Base-by-base conservation (phyloP, 2,113 vertebrate species). In the Salvelinus alpinus region DNA sequence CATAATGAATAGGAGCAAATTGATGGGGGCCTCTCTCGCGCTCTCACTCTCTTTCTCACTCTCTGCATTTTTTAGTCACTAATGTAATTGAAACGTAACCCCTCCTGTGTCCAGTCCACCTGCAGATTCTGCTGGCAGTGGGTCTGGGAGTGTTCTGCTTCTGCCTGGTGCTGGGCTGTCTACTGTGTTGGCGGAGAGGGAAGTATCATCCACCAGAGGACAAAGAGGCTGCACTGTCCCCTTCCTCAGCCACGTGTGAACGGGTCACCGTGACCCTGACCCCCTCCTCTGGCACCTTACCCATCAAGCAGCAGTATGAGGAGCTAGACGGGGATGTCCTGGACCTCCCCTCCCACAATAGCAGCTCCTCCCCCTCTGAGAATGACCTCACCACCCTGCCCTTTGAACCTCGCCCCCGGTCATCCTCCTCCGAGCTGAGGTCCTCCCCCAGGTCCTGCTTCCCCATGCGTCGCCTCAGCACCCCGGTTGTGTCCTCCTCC, bases 141-240 rank as follows among this genome's bases (percentile, higher is more conserved):
- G 93, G 91, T 25, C 88, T 94, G 77, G 91, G 92, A 3, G 74
- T 95, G 20, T 84, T 95, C 74, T 95, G 91, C 86, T 94, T 94
- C 90, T 91, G 89, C 57, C 78, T 93, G 70, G 89, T 95, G 64
- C 87, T 95, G 6, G 88, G 93, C 27, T 96, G 94, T 6, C 72
- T 93, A 34, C 59, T 93, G 67, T 95, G 93, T 80, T 93, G 91
- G 86, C 82, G 89, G 22, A 90, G 81, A 22, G 80, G 72, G 4
- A 90, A 85, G 77, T 76, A 7, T 1, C 67, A 31, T 22, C 79
- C 87, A 8, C 76, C 77, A 0, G 74, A 82, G 47, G 69, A 89
- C 79, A 90, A 89, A 75, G 90, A 93, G 82, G 82, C 83, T 0
- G 83, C 62, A 11, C 8, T 84, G 76, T 82, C 85, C 13, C 78